phyloP scores from a whole-genome alignment of 2,113 vertebrate species.

The Cavia porcellus region DNA sequence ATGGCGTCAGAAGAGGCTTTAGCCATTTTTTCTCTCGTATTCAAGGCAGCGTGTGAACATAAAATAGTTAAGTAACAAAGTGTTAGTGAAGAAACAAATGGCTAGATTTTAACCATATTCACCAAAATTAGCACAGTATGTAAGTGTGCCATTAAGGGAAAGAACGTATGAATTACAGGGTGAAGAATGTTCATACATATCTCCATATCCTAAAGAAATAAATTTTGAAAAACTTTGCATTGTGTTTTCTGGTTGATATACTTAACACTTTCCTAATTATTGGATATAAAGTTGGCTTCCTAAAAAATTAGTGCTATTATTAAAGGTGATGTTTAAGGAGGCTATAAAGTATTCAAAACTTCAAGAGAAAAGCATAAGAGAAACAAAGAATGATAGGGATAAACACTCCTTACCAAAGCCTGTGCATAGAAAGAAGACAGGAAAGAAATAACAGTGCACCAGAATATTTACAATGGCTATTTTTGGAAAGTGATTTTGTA shows the following conservation, averaged over 20 bases:
- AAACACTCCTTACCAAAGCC: background rate
- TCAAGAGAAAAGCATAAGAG: background rate
- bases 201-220: background rate
- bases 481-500: constrained; percentile 5
- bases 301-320: background rate
- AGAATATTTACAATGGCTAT: background rate
- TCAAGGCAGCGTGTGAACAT: background rate
- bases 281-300: background rate
- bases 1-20: background rate
- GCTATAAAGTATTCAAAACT: background rate
- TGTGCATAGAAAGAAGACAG: background rate
- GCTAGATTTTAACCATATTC: background rate
- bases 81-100: constrained; percentile 12
- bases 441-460: background rate
- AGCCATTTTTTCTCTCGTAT: background rate
- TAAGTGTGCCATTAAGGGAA: background rate
- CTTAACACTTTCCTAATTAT: background rate
- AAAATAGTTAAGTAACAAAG: background rate
- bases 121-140: constrained; percentile 11
- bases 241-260: constrained; percentile 13
- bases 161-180: background rate
- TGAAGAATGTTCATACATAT: background rate
- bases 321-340: constrained; percentile 19
- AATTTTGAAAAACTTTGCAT: constrained; percentile 21
- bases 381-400: background rate